phyloP scores from a whole-genome alignment of 2,797 vertebrate genomes.

The Toxotes lorentzi region DNA sequence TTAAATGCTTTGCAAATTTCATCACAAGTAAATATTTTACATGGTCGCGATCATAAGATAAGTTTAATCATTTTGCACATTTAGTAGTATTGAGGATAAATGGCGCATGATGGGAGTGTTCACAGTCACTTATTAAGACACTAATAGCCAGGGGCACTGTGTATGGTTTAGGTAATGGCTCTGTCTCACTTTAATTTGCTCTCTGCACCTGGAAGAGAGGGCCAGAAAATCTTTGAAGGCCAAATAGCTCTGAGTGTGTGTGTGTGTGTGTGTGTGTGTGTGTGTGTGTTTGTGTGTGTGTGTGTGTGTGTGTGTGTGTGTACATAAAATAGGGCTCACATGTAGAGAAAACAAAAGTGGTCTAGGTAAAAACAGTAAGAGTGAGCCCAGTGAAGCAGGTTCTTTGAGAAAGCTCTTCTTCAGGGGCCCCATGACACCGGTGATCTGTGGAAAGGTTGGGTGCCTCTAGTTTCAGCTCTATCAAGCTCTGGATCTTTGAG shows the following conservation, averaged over 20 bases:
- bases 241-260: constrained; percentile 18
- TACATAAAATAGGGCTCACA: constrained; percentile 21
- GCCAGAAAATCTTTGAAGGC: constrained; percentile 47
- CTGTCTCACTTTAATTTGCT: constrained; percentile 53
- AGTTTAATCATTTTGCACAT: constrained; percentile 60
- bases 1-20: constrained; percentile 48
- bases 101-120: constrained; percentile 59
- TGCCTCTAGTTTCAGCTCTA: constrained; percentile 87
- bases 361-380: constrained; percentile 31
- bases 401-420: constrained; percentile 57
- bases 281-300: background rate
- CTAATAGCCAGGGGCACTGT: constrained; percentile 55
- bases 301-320: constrained; percentile 13
- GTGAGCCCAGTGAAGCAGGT: constrained; percentile 39
- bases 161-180: constrained; percentile 69
- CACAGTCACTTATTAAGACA: constrained; percentile 58
- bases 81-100: constrained; percentile 48
- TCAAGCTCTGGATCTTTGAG: constrained; percentile 85
- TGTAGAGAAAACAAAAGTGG: constrained; percentile 37
- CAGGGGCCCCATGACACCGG: constrained; percentile 75
- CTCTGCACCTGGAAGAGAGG: constrained; percentile 42
- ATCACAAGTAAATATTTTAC: constrained; percentile 65
- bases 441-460: constrained; percentile 84
- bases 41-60: constrained; percentile 30
- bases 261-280: constrained; percentile 11